Evolutionary conservation across 1,140 invertebrate genomes (phyloP).

Genomic region (Diabrotica virgifera): DNA sequence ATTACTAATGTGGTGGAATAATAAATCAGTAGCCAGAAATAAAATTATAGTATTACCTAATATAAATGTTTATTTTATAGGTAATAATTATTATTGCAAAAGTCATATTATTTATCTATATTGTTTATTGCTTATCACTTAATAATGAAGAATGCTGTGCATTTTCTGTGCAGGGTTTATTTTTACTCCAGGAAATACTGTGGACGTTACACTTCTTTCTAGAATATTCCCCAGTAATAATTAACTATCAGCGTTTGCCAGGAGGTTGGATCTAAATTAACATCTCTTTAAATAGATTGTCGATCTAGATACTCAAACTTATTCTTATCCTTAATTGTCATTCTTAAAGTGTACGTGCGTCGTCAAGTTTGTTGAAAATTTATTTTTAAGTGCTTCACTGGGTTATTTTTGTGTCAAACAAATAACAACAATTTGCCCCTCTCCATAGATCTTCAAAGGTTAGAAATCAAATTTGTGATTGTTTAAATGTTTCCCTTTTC

Average conservation of each 20-base stretch:
- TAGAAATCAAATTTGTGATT: conserved; percentile 5
- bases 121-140: too few species aligned
- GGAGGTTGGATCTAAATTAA: conserved; percentile 1
- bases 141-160: background rate
- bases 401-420: conserved; percentile 17
- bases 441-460: background rate
- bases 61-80: too few species aligned
- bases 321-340: conserved; percentile 26
- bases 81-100: too few species aligned
- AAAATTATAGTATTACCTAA: too few species aligned
- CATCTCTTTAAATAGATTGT: background rate
- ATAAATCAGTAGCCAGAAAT: too few species aligned
- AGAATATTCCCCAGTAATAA: background rate
- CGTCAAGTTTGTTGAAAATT: conserved; percentile 5
- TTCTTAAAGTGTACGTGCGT: conserved; percentile 3
- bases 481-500: too few species aligned
- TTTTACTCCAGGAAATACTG: conserved; percentile 2
- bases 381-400: background rate
- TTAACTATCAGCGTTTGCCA: background rate
- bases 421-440: background rate
- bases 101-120: too few species aligned
- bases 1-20: too few species aligned
- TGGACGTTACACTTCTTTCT: background rate
- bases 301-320: conserved; percentile 11
- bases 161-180: background rate